Conservation (phyloP, 2,113 vertebrate species). For the Lophura nycthemera region DNA sequence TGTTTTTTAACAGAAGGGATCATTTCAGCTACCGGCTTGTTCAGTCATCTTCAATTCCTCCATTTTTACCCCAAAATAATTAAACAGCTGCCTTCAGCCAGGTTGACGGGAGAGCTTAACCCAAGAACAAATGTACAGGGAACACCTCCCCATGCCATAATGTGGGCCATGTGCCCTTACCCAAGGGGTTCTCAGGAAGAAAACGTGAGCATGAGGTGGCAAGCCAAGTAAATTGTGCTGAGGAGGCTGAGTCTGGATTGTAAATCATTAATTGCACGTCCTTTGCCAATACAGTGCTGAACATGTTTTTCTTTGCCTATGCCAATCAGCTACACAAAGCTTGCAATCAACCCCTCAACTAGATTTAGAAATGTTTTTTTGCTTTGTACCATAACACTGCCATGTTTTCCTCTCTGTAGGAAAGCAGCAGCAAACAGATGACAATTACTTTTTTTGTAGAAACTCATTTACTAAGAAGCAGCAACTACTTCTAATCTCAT, state of each 20-base stretch:
- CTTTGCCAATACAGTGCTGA: not conserved
- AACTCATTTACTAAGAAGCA: slow-evolving; percentile 6
- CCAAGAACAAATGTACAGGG: not conserved
- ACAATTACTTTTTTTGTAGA: slow-evolving; percentile 16
- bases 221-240: not conserved
- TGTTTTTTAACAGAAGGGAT: not conserved
- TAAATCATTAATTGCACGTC: not conserved
- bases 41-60: not conserved
- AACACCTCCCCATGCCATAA: not conserved
- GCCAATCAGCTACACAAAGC: not conserved
- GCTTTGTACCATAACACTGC: not conserved
- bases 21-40: not conserved
- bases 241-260: not conserved
- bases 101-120: not conserved
- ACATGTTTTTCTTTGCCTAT: not conserved
- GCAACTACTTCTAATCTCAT: not conserved
- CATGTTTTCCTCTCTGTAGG: not conserved
- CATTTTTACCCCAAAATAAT: not conserved
- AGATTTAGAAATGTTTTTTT: not conserved
- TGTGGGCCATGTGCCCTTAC: not conserved
- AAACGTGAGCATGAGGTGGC: not conserved
- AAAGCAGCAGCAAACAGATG: slow-evolving; percentile 26
- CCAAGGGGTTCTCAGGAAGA: not conserved
- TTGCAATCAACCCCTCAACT: not conserved
- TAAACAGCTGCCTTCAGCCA: not conserved